Evolutionary conservation across 2,888 invertebrate species (phyloP).

Genomic region (Heliconius charithonia): DNA sequence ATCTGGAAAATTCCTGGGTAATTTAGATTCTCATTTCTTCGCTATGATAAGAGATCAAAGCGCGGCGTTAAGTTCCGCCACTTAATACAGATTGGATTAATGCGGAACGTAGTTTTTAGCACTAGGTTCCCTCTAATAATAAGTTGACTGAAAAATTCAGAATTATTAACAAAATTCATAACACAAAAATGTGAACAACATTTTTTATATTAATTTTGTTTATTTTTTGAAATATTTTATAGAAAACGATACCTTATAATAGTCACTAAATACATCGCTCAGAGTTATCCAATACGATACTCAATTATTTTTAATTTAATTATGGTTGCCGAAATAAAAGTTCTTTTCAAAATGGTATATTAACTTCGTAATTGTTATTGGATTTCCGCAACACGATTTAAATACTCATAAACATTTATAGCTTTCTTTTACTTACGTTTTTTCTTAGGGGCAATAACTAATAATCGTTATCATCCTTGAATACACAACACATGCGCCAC

Average conservation of each 20-base stretch:
- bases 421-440: slow-evolving; percentile 40
- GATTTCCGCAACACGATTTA: slow-evolving; percentile 52
- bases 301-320: slow-evolving; percentile 44
- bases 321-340: slow-evolving; percentile 40
- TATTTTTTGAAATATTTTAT: background rate
- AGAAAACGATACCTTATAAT: background rate
- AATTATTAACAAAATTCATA: too few relatives aligned
- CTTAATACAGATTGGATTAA: too few relatives aligned
- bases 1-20: too few relatives aligned
- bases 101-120: too few relatives aligned
- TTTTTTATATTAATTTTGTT: too few relatives aligned
- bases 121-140: too few relatives aligned
- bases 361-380: slow-evolving; percentile 52
- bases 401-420: slow-evolving; percentile 55
- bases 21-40: too few relatives aligned
- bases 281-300: slow-evolving; percentile 21
- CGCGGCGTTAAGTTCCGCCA: too few relatives aligned
- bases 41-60: too few relatives aligned
- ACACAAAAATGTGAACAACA: background rate
- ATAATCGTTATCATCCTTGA: slow-evolving; percentile 12
- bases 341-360: slow-evolving; percentile 40
- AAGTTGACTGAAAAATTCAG: too few relatives aligned
- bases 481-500: too few relatives aligned
- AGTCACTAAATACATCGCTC: background rate
- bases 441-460: slow-evolving; percentile 28